Base-by-base conservation (phyloP, 2,797 vertebrate species). In the Perodicticus potto region DNA sequence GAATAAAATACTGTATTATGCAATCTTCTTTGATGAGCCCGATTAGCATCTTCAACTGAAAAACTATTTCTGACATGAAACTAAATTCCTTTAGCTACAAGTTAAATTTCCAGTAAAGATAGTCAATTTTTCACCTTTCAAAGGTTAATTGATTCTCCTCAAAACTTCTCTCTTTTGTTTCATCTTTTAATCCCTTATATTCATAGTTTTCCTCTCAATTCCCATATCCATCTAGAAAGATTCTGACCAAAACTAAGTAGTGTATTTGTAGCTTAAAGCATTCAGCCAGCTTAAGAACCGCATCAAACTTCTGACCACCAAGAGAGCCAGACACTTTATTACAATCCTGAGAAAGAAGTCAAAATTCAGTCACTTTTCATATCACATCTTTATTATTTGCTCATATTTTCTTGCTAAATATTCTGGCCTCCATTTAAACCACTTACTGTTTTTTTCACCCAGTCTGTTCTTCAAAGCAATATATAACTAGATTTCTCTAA, bases 141-240 rank as follows among this genome's bases (percentile, higher is more conserved):
- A 72, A 83, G 69, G n/a, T 27, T 89, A 11, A 59, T 0, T 20
- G 7, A 27, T 34, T 61, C 40, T 73, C 40, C 49, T 92, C 86
- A 95, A 82, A 81, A 27, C 55, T 92, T n/a, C 16, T 63, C 1
- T 37, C 25, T 86, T 86, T 67, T 70, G 16, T 70, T 76, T 90
- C 61, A 57, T 22, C 45, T 82, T 80, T 91, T 94, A 45, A 73
- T 73, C 55, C 10, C 22, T 43, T 55, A 22, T 73, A 90, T 25
- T 90, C 67, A 91, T 25, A 88, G 34, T 57, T 67, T 86, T 89
- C 67, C n/a, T 93, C 40, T 96, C 76, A 80, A 83, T 32, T 89
- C 86, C 37, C 59, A 74, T 2, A 73, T 11, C 55, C 40, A 78
- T 89, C 55, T 69, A 91, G 49, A 95, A 86, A 86, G 49, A 69